Evolutionary conservation across 2,113 vertebrate genomes (phyloP), one percentile per base, ranked within the genome.

Genomic region (Oxyura jamaicensis): DNA sequence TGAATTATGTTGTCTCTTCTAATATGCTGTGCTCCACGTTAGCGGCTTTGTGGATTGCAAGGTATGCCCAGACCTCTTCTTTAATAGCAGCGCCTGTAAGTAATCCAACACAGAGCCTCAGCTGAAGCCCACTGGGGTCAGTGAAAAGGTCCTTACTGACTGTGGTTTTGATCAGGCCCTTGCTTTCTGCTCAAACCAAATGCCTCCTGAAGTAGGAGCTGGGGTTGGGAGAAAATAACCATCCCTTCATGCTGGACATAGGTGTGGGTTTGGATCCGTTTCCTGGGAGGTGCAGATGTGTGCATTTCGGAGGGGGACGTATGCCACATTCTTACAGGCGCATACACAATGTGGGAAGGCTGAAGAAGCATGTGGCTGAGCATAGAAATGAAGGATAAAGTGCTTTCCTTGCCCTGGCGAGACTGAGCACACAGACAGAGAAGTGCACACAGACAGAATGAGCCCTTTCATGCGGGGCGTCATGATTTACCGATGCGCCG

Each of bases 341-440:
- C 31, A 17, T 79, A 65, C 50, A 46, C 75, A 62, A 14, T 3
- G 9, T 63, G 29, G 59, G 75, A 71, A 93, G 75, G 72, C 68
- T 76, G 78, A 56, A 87, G 72, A 41, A 88, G 87, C 69, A 62
- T 8, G 6, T 91, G 86, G 81, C 68, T 86, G 79, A 95, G 94
- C 90, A 94, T 81, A 88, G 66, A 91, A 92, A 96, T 86, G 86
- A 97, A 94, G 95, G 92, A 88, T 97, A 62, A 91, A 93, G 62
- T 75, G 60, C 56, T 67, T 96, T 84, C 59, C 88, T 95, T 55
- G 33, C 10, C 0, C 55, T 83, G 86, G 72, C 1, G 6, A 86
- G 79, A 76, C 36, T 3, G 66, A 95, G 33, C 86, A 76, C 87
- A 67, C 52, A 86, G 91, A 93, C 50, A 55, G 74, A 68, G 72